A percentile compares a stretch with the other conserved stretches of the same genome.
Evolutionary conservation across 2,113 vertebrate genomes (phyloP).

Genomic region (Channa maculata): DNA sequence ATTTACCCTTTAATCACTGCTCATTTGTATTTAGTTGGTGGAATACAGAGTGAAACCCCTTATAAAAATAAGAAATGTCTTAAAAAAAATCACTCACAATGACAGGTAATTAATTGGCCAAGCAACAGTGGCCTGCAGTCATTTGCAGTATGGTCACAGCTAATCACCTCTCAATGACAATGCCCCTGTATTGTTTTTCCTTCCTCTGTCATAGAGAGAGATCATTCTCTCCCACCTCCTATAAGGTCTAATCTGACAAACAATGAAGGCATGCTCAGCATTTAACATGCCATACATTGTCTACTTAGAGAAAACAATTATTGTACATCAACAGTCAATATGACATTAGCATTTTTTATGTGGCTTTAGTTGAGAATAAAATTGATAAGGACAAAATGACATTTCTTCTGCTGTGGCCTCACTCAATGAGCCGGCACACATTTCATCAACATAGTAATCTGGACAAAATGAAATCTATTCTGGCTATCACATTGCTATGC

Average conservation of each 20-base stretch:
- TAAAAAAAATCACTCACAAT: constrained; percentile 76
- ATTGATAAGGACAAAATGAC: constrained; percentile 58
- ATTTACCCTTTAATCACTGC: constrained; percentile 15
- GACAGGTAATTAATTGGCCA: constrained; percentile 83
- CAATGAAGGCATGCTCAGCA: constrained; percentile 33
- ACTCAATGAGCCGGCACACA: constrained; percentile 27
- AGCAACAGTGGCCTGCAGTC: constrained; percentile 65
- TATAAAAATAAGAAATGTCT: constrained; percentile 63
- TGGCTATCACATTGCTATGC: neutral
- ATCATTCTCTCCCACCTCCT: constrained; percentile 49
- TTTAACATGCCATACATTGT: constrained; percentile 57
- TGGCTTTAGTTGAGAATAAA: constrained; percentile 68
- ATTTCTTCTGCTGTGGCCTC: constrained; percentile 33
- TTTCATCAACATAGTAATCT: constrained; percentile 24
- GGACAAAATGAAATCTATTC: constrained; percentile 6
- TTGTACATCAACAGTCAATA: constrained; percentile 65
- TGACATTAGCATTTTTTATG: constrained; percentile 56
- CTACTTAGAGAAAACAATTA: constrained; percentile 58
- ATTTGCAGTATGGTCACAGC: constrained; percentile 71
- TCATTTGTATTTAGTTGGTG: constrained; percentile 15
- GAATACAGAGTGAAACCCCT: constrained; percentile 19
- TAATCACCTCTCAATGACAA: constrained; percentile 80
- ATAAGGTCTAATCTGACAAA: constrained; percentile 27
- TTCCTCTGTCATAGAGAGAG: constrained; percentile 46
- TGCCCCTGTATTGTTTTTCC: constrained; percentile 49